Evolutionary conservation across 2,888 invertebrate species (phyloP).

Genomic region (Hypsopygia costalis): DNA sequence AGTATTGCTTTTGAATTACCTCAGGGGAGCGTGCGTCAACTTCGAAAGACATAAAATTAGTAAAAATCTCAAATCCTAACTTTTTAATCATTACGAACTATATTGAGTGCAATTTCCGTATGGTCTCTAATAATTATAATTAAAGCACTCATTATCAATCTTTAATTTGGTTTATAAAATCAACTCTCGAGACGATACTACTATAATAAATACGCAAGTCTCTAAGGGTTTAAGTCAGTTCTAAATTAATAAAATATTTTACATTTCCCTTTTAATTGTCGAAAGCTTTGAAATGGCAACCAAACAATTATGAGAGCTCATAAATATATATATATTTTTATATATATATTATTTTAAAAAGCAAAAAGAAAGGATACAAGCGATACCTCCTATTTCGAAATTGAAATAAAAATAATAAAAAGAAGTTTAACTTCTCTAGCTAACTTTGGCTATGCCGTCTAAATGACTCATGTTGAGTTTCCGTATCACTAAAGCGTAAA

Average conservation of each 20-base stretch:
- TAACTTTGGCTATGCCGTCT: conserved; percentile 78
- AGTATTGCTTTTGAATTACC: conserved; percentile 79
- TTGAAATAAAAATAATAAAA: conserved; percentile 38
- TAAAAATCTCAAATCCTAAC: conserved; percentile 74
- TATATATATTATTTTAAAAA: conserved; percentile 16
- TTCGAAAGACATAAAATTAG: conserved; percentile 66
- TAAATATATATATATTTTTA: conserved; percentile 12
- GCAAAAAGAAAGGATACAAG: conserved; percentile 27
- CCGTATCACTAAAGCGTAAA: conserved; percentile 59
- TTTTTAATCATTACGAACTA: conserved; percentile 62
- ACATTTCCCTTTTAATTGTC: conserved; percentile 40
- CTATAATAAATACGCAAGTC: conserved; percentile 64
- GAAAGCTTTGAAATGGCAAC: conserved; percentile 50
- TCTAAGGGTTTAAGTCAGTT: conserved; percentile 68
- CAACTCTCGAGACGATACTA: conserved; percentile 56
- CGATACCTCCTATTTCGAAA: conserved; percentile 26
- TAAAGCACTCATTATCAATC: conserved; percentile 73
- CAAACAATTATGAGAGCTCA: conserved; percentile 28
- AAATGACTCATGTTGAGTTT: conserved; percentile 50
- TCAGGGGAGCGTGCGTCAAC: conserved; percentile 75
- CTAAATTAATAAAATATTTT: conserved; percentile 61
- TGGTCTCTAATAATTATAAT: conserved; percentile 64
- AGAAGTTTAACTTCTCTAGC: conserved; percentile 69
- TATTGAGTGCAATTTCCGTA: conserved; percentile 65
- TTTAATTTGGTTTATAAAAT: conserved; percentile 67